Base-by-base conservation (phyloP, 2,888 invertebrate species). In the Sthenelais limicola region DNA sequence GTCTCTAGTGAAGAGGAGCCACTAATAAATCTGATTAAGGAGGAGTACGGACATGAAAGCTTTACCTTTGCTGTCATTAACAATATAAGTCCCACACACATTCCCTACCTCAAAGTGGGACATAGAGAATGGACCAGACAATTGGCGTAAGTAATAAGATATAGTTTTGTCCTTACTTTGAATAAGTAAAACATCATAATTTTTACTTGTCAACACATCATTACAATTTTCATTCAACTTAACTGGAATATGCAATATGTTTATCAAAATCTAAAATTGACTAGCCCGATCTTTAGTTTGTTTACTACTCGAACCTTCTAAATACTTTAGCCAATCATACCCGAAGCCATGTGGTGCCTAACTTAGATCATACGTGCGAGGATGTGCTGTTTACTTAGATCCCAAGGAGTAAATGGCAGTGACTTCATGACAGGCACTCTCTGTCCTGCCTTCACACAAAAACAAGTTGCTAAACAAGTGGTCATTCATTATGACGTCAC, bases 41-140 rank as follows among this genome's bases (percentile, higher is more conserved):
- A 83, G 51, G 86, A 87, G 71, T 72, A 73, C 0, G 75, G 76
- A 1, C 77, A 80, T 24, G 82, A 83, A 0, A 83, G 82, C 74
- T 88, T 88, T 78, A 88, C 88, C 2, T 81, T 82, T 3, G 87
- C 86, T 9, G 82, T 83, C 43, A 85, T 88, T 28, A 82, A 83
- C 28, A 85, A 83, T 15, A 82, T 88, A 68, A 81, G 80, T 74
- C 78, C 81, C 7, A 81, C 81, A 3, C 86, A 87, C 76, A 75
- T 86, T n/a, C 74, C 79, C 4, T 88, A 86, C 76, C 80, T 87
- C 28, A 85, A 83, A 71, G 77, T 78, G n/a, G 78, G 82, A 32
- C 74, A 83, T 69, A 80, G 78, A 18, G 81, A 82, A 49, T 87
- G 87, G 85, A 84, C 85, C 9, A 73, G 84, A 73, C 86, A 87